phyloP scores from a whole-genome alignment of 2,888 invertebrate genomes.

The Augochlorella aurata region DNA sequence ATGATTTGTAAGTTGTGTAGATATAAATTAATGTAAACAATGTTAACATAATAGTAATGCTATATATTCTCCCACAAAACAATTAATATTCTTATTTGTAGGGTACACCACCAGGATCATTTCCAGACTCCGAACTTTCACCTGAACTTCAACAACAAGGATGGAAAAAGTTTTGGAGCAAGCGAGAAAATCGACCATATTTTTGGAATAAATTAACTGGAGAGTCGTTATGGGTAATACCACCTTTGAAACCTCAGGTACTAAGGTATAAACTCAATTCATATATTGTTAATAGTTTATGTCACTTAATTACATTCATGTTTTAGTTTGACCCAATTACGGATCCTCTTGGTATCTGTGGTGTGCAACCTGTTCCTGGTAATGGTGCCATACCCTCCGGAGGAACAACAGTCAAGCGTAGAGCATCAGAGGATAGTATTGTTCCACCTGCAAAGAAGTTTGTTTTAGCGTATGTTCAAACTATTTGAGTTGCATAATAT shows the following conservation, averaged over 20 bases:
- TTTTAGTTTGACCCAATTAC: conserved; percentile 92
- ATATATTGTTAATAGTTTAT: conserved; percentile 5
- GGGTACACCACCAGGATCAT: conserved; percentile 73
- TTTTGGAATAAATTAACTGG: conserved; percentile 98
- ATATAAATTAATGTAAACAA: neutral
- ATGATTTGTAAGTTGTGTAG: neutral
- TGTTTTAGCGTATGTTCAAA: conserved; percentile 86
- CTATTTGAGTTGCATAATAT: neutral
- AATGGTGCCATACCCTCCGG: conserved; percentile 80
- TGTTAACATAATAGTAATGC: neutral
- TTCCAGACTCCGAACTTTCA: conserved; percentile 84
- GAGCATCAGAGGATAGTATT: conserved; percentile 89
- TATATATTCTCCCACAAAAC: neutral
- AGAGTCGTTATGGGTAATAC: conserved; percentile 98
- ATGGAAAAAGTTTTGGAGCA: conserved; percentile 98
- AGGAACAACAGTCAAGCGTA: conserved; percentile 87
- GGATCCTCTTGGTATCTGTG: conserved; percentile 93
- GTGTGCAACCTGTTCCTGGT: conserved; percentile 80
- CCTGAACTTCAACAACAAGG: conserved; percentile 91
- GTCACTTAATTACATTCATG: conserved; percentile 22
- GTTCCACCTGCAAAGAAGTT: conserved; percentile 93
- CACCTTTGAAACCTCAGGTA: conserved; percentile 88
- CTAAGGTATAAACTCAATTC: conserved; percentile 30
- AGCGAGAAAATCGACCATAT: conserved; percentile 96
- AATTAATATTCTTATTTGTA: conserved; percentile 34